phyloP scores from a whole-genome alignment of 2,113 vertebrate species.

The Camelus dromedarius region DNA sequence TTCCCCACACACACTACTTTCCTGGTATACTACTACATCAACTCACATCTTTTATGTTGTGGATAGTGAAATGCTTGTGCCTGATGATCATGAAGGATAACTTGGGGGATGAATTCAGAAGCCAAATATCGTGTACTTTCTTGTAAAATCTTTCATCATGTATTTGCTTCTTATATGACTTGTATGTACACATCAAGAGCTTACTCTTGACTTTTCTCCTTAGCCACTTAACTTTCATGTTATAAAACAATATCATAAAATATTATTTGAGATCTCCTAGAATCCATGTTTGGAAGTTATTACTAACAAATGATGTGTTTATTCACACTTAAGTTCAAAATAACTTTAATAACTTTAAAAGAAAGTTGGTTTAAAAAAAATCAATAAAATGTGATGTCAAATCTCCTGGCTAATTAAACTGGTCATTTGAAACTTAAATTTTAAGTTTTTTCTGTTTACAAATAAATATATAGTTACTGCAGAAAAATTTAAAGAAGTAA shows the following conservation, averaged over 20 bases:
- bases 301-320: constrained; percentile 29
- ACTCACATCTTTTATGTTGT: not conserved
- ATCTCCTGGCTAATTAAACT: constrained; percentile 20
- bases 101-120: not conserved
- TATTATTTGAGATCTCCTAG: not conserved
- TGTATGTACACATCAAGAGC: not conserved
- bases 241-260: not conserved
- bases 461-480: constrained; percentile 26
- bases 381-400: not conserved
- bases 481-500: constrained; percentile 37
- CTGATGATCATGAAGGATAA: not conserved
- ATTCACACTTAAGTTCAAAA: constrained; percentile 36
- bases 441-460: constrained; percentile 49
- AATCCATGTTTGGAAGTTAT: not conserved
- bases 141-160: not conserved
- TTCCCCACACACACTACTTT: not conserved
- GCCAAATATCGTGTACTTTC: not conserved
- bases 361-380: constrained; percentile 5
- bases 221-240: not conserved
- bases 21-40: not conserved
- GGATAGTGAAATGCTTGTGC: not conserved
- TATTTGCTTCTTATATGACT: constrained; percentile 40
- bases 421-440: constrained; percentile 58
- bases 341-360: constrained; percentile 47
- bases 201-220: constrained; percentile 46